These are phyloP conservation scores for Taeniopygia guttata DNA, from an alignment of 2,797 vertebrate species.

Conservation along the genomic window DNA sequence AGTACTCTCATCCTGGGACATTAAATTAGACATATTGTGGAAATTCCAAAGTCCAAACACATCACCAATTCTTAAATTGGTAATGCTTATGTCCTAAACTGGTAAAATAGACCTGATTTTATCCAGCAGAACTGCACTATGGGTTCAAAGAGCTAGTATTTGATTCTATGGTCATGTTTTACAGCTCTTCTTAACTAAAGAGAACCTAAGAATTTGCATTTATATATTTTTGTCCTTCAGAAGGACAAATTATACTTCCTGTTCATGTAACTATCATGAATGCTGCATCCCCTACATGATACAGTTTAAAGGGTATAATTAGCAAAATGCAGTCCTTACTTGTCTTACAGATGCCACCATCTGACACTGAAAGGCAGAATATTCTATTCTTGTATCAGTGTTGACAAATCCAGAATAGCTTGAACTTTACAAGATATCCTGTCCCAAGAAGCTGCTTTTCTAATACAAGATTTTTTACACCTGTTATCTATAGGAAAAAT, in stretches of 20 bases:
- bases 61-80: not conserved
- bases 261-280: conserved; percentile 15
- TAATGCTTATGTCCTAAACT: not conserved
- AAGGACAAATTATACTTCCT: not conserved
- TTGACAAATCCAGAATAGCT: conserved; percentile 49
- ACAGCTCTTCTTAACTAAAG: not conserved
- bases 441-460: conserved; percentile 26
- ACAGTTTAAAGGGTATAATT: conserved; percentile 58
- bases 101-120: not conserved
- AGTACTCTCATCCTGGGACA: not conserved
- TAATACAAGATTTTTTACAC: not conserved
- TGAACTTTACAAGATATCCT: not conserved
- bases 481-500: not conserved
- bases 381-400: conserved; percentile 28
- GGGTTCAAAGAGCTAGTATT: not conserved
- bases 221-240: conserved; percentile 3
- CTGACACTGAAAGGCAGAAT: conserved; percentile 11
- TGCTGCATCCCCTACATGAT: conserved; percentile 23
- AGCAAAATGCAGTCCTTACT: conserved; percentile 44
- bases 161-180: not conserved
- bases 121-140: not conserved
- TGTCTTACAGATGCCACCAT: conserved; percentile 38
- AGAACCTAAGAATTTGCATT: not conserved
- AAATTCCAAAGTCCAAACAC: not conserved
- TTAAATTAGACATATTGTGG: not conserved